Evolutionary conservation across 2,113 vertebrate genomes (phyloP), one percentile per base, ranked within the genome.

Genomic region (Caloenas nicobarica): DNA sequence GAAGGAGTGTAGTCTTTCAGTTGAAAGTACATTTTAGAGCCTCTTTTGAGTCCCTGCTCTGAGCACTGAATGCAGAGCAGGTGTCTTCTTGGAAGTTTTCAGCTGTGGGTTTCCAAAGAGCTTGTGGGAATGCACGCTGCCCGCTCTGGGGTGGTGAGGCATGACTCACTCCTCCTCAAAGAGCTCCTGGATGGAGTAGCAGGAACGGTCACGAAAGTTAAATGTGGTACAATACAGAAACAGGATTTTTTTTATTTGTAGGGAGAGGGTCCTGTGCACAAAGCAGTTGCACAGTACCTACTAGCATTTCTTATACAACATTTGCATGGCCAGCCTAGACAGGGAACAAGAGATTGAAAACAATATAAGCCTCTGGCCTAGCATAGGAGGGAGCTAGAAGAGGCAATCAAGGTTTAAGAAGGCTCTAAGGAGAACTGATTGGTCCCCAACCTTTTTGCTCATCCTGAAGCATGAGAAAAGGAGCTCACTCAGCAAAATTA

Each of bases 131-230:
- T 13, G 50, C 3, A 17, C 40, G 1, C 42, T 48, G 42, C 42
- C 13, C 1, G 0, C 24, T 69, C 44, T 50, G 61, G 46, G 34
- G 10, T 53, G 60, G 65, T 34, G 56, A 69, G 0, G 0, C 2
- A 5, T 81, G 86, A 88, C 46, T 91, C 60, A 22, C 25, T 89
- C 16, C 40, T 84, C 69, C 71, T 72, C 60, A 58, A 26, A 34
- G 46, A 65, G 60, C 69, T 81, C 57, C 86, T 76, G 72, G 13
- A 69, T 19, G 65, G 77, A 61, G 57, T 0, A 40, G 61, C 44
- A 90, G 71, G 17, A 71, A 4, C 19, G 68, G 26, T 16, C 48
- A 7, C 5, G 24, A 11, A 57, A 56, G 25, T 40, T 42, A 38
- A 26, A 42, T 42, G 2, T 8, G 31, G 33, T 10, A 33, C 34